These are phyloP conservation scores for Seriola quinqueradiata DNA, from an alignment of 2,113 vertebrate species.

Conservation along the genomic window DNA sequence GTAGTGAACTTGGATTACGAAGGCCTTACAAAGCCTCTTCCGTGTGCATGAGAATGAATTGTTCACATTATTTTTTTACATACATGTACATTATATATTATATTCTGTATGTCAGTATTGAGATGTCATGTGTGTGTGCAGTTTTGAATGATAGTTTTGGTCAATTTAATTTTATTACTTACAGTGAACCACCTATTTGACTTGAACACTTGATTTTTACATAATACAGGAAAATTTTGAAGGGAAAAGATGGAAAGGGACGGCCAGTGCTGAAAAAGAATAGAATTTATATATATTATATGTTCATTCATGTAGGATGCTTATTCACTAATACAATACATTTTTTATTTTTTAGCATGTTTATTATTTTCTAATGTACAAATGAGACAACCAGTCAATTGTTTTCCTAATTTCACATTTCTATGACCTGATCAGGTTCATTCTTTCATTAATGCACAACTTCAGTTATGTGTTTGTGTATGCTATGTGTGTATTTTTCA, in stretches of 20 bases:
- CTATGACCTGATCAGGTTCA: too few species aligned
- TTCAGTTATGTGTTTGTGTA: not conserved
- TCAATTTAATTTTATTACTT: not conserved
- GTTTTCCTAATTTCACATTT: too few species aligned
- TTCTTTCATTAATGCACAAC: too few species aligned
- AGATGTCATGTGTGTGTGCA: not conserved
- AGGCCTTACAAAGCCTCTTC: not conserved
- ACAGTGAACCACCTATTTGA: not conserved
- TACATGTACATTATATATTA: not conserved
- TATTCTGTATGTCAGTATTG: not conserved
- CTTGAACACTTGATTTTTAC: not conserved
- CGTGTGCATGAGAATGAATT: not conserved
- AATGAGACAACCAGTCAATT: too few species aligned
- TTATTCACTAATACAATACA: not conserved
- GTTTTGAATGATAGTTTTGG: not conserved
- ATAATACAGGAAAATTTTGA: not conserved
- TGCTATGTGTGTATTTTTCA: not conserved
- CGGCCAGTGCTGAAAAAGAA: not conserved
- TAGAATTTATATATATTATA: too few species aligned
- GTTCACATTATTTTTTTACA: not conserved
- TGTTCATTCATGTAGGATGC: too few species aligned
- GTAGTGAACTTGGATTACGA: not conserved
- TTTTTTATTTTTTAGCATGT: too few species aligned
- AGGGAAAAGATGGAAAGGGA: not conserved
- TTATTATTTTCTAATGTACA: too few species aligned